Conservation (phyloP, 2,113 vertebrate species). For the Proterorhinus semilunaris region DNA sequence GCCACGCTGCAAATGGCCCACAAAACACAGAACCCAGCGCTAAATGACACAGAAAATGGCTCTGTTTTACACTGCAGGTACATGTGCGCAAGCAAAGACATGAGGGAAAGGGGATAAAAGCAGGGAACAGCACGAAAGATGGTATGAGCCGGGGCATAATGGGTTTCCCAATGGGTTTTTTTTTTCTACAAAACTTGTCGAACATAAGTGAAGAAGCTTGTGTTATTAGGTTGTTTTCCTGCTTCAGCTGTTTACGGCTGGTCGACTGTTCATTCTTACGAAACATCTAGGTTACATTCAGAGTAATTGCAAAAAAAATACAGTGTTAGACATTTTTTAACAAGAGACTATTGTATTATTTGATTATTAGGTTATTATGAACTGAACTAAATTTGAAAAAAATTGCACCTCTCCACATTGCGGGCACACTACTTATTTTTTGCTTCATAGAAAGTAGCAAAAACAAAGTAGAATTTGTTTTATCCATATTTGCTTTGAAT, state of each 20-base stretch:
- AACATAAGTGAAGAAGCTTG: background rate
- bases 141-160: background rate
- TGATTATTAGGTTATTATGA: no score
- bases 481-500: no score
- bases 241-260: background rate
- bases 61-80: slow-evolving; percentile 33
- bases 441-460: no score
- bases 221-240: background rate
- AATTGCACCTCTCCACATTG: no score
- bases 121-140: background rate
- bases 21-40: slow-evolving; percentile 37
- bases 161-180: background rate
- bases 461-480: no score
- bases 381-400: no score
- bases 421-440: no score
- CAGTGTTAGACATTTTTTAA: background rate
- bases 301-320: background rate
- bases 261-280: background rate
- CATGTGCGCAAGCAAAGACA: slow-evolving; percentile 11
- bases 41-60: slow-evolving; percentile 73
- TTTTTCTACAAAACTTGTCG: background rate
- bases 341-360: background rate
- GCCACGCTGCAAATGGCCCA: slow-evolving; percentile 63
- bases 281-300: background rate
- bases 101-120: slow-evolving; percentile 4